phyloP scores from a whole-genome alignment of 2,113 vertebrate genomes.

The Bufo gargarizans region DNA sequence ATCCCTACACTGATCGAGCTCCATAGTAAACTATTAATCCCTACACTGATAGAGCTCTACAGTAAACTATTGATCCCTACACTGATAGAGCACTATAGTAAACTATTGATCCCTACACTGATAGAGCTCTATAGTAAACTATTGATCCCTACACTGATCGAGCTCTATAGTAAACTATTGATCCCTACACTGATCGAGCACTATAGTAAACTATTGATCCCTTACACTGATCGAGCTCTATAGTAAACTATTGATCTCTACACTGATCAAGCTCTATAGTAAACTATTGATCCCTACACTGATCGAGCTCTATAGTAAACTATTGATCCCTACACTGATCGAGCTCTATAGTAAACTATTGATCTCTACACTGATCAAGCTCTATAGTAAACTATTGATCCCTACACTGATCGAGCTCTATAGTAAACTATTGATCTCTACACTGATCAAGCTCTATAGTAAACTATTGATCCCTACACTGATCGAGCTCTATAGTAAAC shows the following conservation, averaged over 20 bases:
- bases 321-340: neutral
- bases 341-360: neutral
- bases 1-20: neutral
- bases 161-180: neutral
- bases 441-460: neutral
- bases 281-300: neutral
- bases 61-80: neutral
- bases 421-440: neutral
- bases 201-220: neutral
- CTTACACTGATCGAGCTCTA: neutral
- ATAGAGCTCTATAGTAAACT: neutral
- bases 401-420: neutral
- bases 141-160: too few species aligned
- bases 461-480: neutral
- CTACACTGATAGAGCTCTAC: neutral
- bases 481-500: neutral
- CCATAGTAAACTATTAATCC: neutral
- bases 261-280: neutral
- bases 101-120: neutral
- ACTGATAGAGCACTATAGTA: neutral
- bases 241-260: neutral
- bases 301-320: neutral
- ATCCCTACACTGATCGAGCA: neutral
- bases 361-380: neutral
- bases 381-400: neutral